Evolutionary conservation across 37 sponge, comb jelly and placozoan species (phyloP), one percentile per base, ranked within the genome.

Genomic region (Amphimedon queenslandica): DNA sequence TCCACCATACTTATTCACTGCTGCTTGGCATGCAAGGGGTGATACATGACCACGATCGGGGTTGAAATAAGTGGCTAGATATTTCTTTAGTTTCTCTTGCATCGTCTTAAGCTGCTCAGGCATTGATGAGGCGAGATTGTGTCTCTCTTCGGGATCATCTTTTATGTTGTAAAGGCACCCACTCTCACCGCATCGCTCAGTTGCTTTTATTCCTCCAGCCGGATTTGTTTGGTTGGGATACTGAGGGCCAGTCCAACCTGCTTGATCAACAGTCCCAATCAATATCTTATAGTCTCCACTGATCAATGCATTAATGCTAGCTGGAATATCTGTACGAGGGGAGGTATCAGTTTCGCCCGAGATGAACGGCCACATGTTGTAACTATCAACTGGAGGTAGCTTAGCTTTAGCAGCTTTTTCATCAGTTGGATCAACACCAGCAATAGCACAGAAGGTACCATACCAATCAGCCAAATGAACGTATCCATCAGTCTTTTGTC

Each of bases 381-480:
- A 33, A 28, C 72, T 72, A 57, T 47, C 74, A 13, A 40, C 24
- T 37, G 73, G 73, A 58, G 73, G 73, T n/a, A 72, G 73, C 11
- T 72, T 72, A 55, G 73, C 73, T 72, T 72, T 57, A 57, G 74
- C 74, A 25, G 74, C 74, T 57, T 58, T 1, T 18, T 72, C 58
- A 31, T 72, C 2, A 36, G 41, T 58, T 47, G 41, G 63, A 58
- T 58, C 56, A 53, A 72, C 84, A 51, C 75, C 78, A 57, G 84
- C 84, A 6, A 84, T 34, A 25, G 55, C 58, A 55, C 77, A 76
- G 31, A 84, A 70, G 2, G 84, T 84, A 8, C 73, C 72, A 69
- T 78, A 84, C 77, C 77, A 77, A 37, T 84, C 84, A 30, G 69
- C 55, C 25, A 72, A 6, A 47, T 79, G 77, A 23, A 84, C 53